Conservation (phyloP, 2,797 vertebrate genomes). For the Leuciscus waleckii region DNA sequence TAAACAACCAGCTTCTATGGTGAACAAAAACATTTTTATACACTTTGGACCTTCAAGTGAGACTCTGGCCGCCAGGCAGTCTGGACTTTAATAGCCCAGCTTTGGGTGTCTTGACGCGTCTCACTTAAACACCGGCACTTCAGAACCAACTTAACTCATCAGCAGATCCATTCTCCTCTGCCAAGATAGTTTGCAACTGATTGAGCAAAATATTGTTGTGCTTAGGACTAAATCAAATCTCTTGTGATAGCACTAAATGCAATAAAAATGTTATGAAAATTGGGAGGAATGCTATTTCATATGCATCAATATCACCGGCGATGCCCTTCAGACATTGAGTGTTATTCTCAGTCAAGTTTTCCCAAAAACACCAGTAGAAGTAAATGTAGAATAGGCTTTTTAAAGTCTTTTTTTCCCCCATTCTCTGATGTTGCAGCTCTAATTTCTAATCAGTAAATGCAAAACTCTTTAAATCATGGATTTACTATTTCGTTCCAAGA, state of each 20-base stretch:
- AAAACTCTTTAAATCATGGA: not conserved
- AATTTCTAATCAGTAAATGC: conserved; percentile 5
- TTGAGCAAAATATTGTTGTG: not conserved
- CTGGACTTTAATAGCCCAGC: conserved; percentile 60
- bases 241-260: not conserved
- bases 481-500: not conserved
- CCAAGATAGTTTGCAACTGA: not conserved
- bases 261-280: conserved; percentile 1
- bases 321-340: not conserved
- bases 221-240: not conserved
- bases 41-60: conserved; percentile 67
- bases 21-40: conserved; percentile 73
- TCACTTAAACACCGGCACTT: conserved; percentile 5
- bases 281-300: not conserved
- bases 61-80: conserved; percentile 65
- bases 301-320: not conserved
- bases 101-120: conserved; percentile 33
- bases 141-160: conserved; percentile 35
- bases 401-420: not conserved
- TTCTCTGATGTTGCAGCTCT: not conserved
- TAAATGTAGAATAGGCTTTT: not conserved
- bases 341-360: not conserved
- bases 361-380: not conserved
- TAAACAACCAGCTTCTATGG: conserved; percentile 68
- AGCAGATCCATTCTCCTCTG: not conserved